Evolutionary conservation across 2,797 vertebrate species (phyloP), one percentile per base, ranked within the genome.

Genomic region (Intellagama lesueurii): DNA sequence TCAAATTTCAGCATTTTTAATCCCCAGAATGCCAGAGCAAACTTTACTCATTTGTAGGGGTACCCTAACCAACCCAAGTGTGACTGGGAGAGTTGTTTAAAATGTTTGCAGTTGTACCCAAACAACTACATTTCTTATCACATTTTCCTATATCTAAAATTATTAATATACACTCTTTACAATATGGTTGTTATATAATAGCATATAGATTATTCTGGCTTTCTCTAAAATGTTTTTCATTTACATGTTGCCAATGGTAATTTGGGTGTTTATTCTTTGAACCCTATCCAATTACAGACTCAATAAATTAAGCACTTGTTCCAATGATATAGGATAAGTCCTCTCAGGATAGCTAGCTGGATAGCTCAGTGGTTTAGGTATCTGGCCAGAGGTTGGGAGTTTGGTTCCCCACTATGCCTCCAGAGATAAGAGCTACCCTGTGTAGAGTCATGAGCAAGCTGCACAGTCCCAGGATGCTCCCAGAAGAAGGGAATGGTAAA

Each of bases 221-320:
- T 12, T 22, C 73, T 60, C 16, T 76, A 80, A 84, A 52, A 78
- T 68, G n/a, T 22, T 52, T 60, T 28, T 60, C 52, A 79, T 72
- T 85, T 60, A 60, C 32, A 79, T 26, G 49, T 72, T 52, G 44
- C 75, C 76, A 85, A 22, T 30, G 30, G 17, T 32, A 85, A 73
- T 89, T 44, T 79, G 52, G 52, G 1, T 80, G 8, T 52, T 85
- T 85, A 47, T 32, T 73, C 73, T 81, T 28, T 22, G 7, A 84
- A 49, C 12, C 32, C 83, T 73, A 47, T 85, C 83, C 30, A 8
- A 81, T 89, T 73, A 64, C 35, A 72, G 60, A 22, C 52, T 73
- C 30, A 81, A 60, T 75, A 44, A 26, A 19, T 85, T 70, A 89
- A 85, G 77, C 52, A 89, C 83, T 85, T 64, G 69, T 75, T 81